Percentiles rank a stretch among this genome's conserved stretches.
Evolutionary conservation across 2,888 invertebrate genomes (phyloP).

Genomic region (Parapristionchus giblindavisi): DNA sequence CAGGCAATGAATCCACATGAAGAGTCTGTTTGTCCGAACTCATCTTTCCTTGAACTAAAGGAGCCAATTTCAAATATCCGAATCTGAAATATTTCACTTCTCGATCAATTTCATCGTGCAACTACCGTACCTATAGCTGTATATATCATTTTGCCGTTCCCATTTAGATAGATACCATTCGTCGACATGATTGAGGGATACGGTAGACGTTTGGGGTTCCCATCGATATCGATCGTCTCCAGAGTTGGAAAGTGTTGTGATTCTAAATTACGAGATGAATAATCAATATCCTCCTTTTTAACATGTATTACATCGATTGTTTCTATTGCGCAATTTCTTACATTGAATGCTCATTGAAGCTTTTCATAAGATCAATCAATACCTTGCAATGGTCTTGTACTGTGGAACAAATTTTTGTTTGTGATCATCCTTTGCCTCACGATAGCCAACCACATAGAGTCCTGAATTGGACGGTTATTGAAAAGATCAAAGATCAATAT

Average conservation of each 20-base stretch:
- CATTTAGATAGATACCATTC: slow-evolving; percentile 59
- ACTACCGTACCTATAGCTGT: slow-evolving; percentile 48
- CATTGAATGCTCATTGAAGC: no score
- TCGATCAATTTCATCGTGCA: no score
- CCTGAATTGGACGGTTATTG: slow-evolving; percentile 38
- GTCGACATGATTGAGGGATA: slow-evolving; percentile 56
- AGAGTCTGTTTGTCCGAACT: slow-evolving; percentile 6
- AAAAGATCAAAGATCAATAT: slow-evolving; percentile 7
- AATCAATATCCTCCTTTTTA: no score
- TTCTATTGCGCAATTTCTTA: no score
- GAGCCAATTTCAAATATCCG: slow-evolving; percentile 61
- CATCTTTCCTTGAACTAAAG: slow-evolving; percentile 44
- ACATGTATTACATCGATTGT: no score
- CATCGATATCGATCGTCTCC: slow-evolving; percentile 53
- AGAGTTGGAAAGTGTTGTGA: slow-evolving; percentile 58
- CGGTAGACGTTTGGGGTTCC: slow-evolving; percentile 40
- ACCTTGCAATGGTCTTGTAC: slow-evolving; percentile 51
- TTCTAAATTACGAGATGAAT: slow-evolving; percentile 37
- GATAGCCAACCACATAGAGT: slow-evolving; percentile 61
- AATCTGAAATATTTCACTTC: slow-evolving; percentile 48
- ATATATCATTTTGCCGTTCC: slow-evolving; percentile 58
- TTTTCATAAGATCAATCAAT: background rate
- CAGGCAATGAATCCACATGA: slow-evolving; percentile 27
- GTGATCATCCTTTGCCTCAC: slow-evolving; percentile 56
- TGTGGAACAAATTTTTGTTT: slow-evolving; percentile 60